Conservation (phyloP, 2,113 vertebrate genomes). For the Chaenogobius annularis region DNA sequence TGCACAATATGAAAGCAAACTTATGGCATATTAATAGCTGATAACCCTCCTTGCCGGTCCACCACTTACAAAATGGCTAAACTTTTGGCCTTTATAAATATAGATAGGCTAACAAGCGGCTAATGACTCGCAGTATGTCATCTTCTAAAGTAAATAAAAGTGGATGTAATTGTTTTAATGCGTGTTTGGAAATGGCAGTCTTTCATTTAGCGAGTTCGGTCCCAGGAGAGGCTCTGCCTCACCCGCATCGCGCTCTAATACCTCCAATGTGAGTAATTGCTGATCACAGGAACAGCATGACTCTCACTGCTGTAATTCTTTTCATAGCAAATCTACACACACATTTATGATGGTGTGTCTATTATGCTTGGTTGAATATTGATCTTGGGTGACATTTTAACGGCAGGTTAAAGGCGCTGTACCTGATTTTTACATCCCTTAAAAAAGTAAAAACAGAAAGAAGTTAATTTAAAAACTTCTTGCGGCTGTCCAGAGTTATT, state of each 20-base stretch:
- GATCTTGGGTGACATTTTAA: neutral
- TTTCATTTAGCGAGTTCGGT: conserved; percentile 66
- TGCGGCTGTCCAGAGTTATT: too few species aligned
- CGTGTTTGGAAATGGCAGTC: conserved; percentile 73
- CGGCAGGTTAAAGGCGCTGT: neutral
- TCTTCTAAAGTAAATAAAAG: conserved; percentile 52
- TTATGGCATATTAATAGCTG: conserved; percentile 73
- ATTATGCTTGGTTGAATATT: neutral
- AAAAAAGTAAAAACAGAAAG: too few species aligned
- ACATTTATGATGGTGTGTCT: neutral
- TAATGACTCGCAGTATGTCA: conserved; percentile 39
- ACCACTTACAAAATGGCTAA: conserved; percentile 55
- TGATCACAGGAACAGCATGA: conserved; percentile 74
- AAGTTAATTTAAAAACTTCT: too few species aligned
- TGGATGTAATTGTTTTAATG: conserved; percentile 48
- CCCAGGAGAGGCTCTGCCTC: conserved; percentile 60
- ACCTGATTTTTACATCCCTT: too few species aligned
- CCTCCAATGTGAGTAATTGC: conserved; percentile 79
- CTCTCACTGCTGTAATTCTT: conserved; percentile 43
- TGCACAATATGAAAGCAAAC: conserved; percentile 64
- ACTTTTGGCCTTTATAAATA: conserved; percentile 62
- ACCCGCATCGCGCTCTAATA: conserved; percentile 64
- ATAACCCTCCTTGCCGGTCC: conserved; percentile 69
- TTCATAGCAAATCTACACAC: conserved; percentile 64
- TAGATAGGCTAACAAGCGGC: conserved; percentile 36